Evolutionary conservation across 1,140 invertebrate genomes (phyloP).

Genomic region (Musca domestica): DNA sequence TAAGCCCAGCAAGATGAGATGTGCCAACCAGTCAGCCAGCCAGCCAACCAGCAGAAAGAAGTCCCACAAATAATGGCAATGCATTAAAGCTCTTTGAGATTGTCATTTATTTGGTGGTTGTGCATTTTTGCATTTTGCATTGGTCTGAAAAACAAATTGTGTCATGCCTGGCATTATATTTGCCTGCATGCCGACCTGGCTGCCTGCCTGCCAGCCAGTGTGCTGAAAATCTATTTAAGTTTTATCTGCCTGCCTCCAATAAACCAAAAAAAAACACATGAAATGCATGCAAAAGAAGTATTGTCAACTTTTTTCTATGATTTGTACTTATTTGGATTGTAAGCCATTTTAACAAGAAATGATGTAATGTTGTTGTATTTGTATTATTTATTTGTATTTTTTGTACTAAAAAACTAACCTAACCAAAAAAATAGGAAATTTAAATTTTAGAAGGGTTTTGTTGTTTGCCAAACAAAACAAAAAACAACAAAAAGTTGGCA

Average conservation of each 20-base stretch:
- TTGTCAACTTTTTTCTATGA: slow-evolving; percentile 15
- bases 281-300: slow-evolving; percentile 14
- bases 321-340: not conserved
- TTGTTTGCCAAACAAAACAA: not conserved
- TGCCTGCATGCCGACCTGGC: too few species aligned
- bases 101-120: too few species aligned
- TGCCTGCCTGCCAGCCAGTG: too few species aligned
- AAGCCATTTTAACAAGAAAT: not conserved
- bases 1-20: too few species aligned
- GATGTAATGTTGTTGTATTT: slow-evolving; percentile 9
- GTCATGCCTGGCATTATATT: not conserved
- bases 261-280: too few species aligned
- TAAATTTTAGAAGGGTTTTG: not conserved
- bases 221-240: too few species aligned
- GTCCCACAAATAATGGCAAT: too few species aligned
- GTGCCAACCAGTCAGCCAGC: too few species aligned
- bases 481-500: slow-evolving; percentile 9
- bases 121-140: slow-evolving; percentile 6
- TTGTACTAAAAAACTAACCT: not conserved
- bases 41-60: too few species aligned
- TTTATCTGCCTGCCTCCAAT: too few species aligned
- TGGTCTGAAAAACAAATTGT: not conserved
- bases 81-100: too few species aligned
- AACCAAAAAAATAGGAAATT: not conserved
- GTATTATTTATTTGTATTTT: not conserved